phyloP scores from a whole-genome alignment of 2,888 invertebrate genomes.

The Pardosa pseudoannulata region DNA sequence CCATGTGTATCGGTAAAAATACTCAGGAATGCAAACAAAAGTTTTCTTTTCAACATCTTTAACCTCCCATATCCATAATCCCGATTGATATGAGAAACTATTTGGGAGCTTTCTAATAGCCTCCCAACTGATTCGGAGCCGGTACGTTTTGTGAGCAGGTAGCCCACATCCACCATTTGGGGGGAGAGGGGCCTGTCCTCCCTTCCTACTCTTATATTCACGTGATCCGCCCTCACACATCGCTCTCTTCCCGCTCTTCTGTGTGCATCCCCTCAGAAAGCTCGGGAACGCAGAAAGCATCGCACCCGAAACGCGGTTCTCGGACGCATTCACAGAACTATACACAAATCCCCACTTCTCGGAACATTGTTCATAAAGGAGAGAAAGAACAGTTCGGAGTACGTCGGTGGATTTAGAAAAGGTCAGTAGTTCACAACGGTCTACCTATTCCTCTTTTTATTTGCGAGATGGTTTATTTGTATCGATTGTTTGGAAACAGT shows the following conservation, averaged over 20 bases:
- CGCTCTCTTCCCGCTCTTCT: constrained; percentile 26
- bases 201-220: constrained; percentile 13
- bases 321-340: no score
- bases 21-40: no score
- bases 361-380: no score
- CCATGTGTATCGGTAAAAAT: no score
- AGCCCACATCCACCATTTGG: constrained; percentile 13
- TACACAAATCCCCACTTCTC: no score
- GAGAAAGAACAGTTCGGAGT: not conserved
- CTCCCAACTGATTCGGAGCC: not conserved
- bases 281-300: not conserved
- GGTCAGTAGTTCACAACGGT: not conserved
- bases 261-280: constrained; percentile 26
- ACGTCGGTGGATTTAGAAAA: not conserved
- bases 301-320: not conserved
- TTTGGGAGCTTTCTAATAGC: not conserved
- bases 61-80: no score
- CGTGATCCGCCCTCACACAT: constrained; percentile 46
- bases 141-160: not conserved
- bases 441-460: no score
- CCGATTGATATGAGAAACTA: no score
- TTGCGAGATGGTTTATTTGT: not conserved
- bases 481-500: not conserved
- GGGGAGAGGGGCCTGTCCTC: no score
- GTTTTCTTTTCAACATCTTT: no score